phyloP scores from a whole-genome alignment of 35 echinoderm and acorn worm genomes.

The Holothuria glaberrima region DNA sequence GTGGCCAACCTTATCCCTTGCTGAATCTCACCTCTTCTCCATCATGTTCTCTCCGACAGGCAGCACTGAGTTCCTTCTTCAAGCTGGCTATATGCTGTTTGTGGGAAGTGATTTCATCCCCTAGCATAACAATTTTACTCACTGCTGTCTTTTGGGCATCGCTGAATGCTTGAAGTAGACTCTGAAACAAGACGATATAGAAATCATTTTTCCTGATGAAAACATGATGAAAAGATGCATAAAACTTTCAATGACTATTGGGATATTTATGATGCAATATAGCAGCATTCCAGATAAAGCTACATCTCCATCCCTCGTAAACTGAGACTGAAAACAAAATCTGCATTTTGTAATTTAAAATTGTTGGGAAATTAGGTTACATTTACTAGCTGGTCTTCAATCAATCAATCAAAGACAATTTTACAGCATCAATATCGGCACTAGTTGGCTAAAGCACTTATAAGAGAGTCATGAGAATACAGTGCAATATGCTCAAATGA shows the following conservation, averaged over 20 bases:
- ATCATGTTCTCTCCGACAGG: constrained; percentile 76
- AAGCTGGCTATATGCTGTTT: constrained; percentile 86
- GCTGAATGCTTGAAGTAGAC: constrained; percentile 71
- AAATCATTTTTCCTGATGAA: neutral
- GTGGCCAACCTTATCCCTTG: neutral
- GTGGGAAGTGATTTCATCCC: constrained; percentile 82
- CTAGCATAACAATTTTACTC: constrained; percentile 61
- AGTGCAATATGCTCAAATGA: no score
- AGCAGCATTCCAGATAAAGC: no score
- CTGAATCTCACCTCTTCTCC: constrained; percentile 68
- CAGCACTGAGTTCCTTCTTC: constrained; percentile 90
- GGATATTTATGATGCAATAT: no score
- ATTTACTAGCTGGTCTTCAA: no score
- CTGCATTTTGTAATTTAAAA: no score
- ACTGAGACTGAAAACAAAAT: no score
- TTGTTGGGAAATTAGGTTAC: no score
- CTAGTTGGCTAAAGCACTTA: no score
- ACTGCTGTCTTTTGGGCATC: constrained; percentile 80
- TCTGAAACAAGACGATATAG: constrained; percentile 45
- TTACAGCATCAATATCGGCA: no score
- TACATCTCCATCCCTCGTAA: neutral
- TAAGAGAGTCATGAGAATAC: no score
- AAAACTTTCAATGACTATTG: neutral
- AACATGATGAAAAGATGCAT: neutral
- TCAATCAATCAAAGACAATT: no score